phyloP scores from a whole-genome alignment of 35 echinoderm and acorn worm species.

The Lytechinus variegatus region DNA sequence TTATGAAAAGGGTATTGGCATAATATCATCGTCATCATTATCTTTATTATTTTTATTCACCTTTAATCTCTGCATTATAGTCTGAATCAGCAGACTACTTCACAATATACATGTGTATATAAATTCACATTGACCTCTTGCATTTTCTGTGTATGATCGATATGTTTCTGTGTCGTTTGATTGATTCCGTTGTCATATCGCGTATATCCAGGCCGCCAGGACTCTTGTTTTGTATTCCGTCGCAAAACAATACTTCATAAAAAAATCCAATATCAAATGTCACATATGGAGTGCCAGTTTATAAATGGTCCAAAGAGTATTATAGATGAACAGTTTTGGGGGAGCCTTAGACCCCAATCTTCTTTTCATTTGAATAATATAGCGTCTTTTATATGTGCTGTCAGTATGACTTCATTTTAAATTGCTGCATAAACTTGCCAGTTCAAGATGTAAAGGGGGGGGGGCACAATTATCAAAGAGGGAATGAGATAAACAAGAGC shows the following conservation, averaged over 20 bases:
- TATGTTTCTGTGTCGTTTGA: conserved; percentile 1
- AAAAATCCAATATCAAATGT: background rate
- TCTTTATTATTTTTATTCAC: too few species aligned
- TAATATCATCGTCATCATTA: too few species aligned
- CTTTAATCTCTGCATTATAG: background rate
- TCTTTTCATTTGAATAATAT: background rate
- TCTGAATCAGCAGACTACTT: background rate
- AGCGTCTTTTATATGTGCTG: background rate
- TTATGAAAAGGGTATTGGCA: too few species aligned
- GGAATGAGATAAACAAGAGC: too few species aligned
- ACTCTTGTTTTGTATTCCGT: background rate
- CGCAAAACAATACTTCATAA: background rate
- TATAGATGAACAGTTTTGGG: background rate
- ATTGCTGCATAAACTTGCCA: too few species aligned
- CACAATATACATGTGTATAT: background rate
- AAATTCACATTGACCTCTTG: background rate
- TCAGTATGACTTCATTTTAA: background rate
- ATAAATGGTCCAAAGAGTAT: background rate
- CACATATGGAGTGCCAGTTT: conserved; percentile 1
- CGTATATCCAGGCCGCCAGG: background rate
- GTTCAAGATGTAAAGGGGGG: too few species aligned
- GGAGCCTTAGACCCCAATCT: background rate
- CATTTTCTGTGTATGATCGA: background rate
- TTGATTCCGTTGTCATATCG: background rate
- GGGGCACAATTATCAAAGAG: too few species aligned